Evolutionary conservation across 2,888 invertebrate species (phyloP), one percentile per base, ranked within the genome.

Genomic region (Eristalis pertinax): DNA sequence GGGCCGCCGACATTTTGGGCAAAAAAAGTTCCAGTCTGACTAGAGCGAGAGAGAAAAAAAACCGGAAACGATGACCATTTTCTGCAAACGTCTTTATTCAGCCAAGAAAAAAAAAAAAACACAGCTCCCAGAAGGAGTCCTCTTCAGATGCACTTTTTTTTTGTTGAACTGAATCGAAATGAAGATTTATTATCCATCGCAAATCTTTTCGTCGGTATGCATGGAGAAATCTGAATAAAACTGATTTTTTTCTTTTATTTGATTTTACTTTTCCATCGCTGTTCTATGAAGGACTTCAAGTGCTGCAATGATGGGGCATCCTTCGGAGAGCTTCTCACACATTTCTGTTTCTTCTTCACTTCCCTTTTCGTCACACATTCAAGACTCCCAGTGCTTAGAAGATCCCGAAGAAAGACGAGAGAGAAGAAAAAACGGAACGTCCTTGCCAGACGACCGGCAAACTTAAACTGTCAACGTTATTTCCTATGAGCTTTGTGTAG

Each of bases 401-500:
- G 63, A 58, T 4, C 24, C 32, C 32, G 32, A 32, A 24, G 38
- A 64, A 69, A 60, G 64, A 19, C 4, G 26, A 56, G 77, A 38
- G 35, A 32, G 50, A 56, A 19, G 65, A 50, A 75, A 38, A 43
- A 11, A 11, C 32, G 50, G 62, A 70, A 80, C 73, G 76, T 80
- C 81, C 81, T 84, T 84, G 84, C 63, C 84, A 84, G 76, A 68
- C 75, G 35, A 80, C 80, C 76, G 84, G 56, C 84, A 63, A 76
- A 75, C 79, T 75, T 56, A 84, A 76, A 80, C 84, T 80, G 84
- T 80, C 72, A 68, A 72, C 84, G 76, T 72, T 64, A 80, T 80
- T 80, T 84, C 75, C 80, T 73, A 64, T 80, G 80, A 75, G 75
- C 58, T 43, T 76, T 84, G 76, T 58, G 72, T 32, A 70, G 50